A percentile compares a stretch with the other conserved stretches of the same genome.
These are phyloP conservation scores for Dendrolimus houi DNA, from an alignment of 2,888 invertebrate genomes.

Conservation along the genomic window DNA sequence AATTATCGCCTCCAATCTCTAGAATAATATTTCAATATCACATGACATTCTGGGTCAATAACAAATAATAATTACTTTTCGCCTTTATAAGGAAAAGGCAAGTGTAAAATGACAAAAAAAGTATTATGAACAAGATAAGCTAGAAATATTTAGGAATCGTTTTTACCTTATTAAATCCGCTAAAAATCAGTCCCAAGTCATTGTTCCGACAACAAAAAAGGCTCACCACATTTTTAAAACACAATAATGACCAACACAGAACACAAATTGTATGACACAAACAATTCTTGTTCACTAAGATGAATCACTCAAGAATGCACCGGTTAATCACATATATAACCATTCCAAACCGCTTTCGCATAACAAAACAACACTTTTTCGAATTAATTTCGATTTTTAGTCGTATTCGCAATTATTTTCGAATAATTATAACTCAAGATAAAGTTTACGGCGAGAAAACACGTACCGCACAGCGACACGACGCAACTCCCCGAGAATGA, in stretches of 20 bases:
- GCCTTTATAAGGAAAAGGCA: no score
- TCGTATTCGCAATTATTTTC: conserved; percentile 38
- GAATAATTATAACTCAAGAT: conserved; percentile 43
- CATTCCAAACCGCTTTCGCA: conserved; percentile 39
- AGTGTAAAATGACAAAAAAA: no score
- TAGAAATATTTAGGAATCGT: neutral
- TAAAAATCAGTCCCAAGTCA: neutral
- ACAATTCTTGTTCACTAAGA: conserved; percentile 63
- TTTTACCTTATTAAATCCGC: neutral
- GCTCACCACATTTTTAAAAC: conserved; percentile 45
- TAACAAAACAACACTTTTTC: conserved; percentile 33
- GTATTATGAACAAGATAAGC: no score
- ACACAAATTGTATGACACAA: conserved; percentile 41
- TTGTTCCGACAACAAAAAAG: conserved; percentile 23
- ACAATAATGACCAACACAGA: conserved; percentile 44
- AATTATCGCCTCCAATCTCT: no score
- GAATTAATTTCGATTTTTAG: conserved; percentile 33
- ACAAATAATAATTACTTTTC: no score
- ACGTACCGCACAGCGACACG: conserved; percentile 38
- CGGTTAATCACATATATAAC: conserved; percentile 34
- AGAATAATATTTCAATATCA: no score
- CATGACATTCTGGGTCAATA: neutral
- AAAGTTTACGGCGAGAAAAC: conserved; percentile 49
- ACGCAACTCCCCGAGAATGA: conserved; percentile 37
- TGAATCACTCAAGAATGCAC: conserved; percentile 72